Evolutionary conservation across 2,888 invertebrate genomes (phyloP), one percentile per base, ranked within the genome.

Genomic region (Acanthacorydalis orientalis): DNA sequence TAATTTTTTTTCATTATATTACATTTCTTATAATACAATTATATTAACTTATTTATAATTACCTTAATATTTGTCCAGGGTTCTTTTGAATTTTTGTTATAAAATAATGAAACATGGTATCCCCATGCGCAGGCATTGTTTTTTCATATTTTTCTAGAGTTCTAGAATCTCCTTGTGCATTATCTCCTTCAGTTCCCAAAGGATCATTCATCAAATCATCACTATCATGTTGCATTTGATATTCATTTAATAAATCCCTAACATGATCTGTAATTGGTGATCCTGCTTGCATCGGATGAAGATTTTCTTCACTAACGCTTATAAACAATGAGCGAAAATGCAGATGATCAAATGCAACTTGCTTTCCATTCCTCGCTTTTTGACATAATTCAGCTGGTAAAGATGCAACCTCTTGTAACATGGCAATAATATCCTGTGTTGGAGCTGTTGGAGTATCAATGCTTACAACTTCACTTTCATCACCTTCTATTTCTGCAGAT

Each of bases 1-100:
- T 10, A 35, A 1, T 2, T 35, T 35, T 3, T 45, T 14, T 42
- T 40, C 14, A 14, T 9, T 9, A n/a, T n/a, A n/a, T n/a, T n/a
- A n/a, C n/a, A n/a, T n/a, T n/a, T n/a, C 14, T 35, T 44, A 31
- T 12, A 31, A 23, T 11, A 48, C 14, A 39, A 31, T 31, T 32
- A 44, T 6, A n/a, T n/a, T n/a, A n/a, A n/a, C n/a, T n/a, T n/a
- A n/a, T n/a, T 41, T 49, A 44, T 38, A 48, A 49, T 55, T 65
- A 88, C 89, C 90, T 78, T 45, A 91, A 65, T 56, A 89, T 74
- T 64, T 91, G 91, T 12, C 83, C 81, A 1, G 88, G 87, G 69
- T 83, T 84, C 44, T 70, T 67, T 52, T 82, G 77, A 47, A 90
- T 70, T 49, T 77, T 77, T 40, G 78, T 77, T 16, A 83, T 62